Conservation (phyloP, 2,888 invertebrate genomes). For the Temnothorax ravouxi region DNA sequence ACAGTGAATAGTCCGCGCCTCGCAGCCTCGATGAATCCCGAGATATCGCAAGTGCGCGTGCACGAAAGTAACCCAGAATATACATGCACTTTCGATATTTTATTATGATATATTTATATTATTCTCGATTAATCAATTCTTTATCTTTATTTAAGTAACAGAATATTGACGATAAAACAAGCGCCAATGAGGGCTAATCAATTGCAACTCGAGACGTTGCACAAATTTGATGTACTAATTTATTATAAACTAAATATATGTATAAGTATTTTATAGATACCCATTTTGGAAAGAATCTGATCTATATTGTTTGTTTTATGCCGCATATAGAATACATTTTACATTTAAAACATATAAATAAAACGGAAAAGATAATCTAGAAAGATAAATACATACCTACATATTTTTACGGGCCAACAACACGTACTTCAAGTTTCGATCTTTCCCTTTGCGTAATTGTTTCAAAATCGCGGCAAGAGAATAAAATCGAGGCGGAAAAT, state of each 20-base stretch:
- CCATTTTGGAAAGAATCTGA: too few species aligned
- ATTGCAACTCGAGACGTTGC: background rate
- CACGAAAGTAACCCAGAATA: background rate
- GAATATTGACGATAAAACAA: background rate
- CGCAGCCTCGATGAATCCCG: slow-evolving; percentile 9
- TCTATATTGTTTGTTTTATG: background rate
- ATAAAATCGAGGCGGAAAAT: slow-evolving; percentile 10
- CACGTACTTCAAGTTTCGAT: background rate
- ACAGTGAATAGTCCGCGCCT: slow-evolving; percentile 46
- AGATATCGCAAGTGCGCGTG: background rate
- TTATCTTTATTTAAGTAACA: background rate
- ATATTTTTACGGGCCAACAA: background rate
- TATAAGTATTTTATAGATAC: background rate
- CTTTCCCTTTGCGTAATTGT: background rate
- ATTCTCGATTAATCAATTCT: background rate
- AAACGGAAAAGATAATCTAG: background rate
- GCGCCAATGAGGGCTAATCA: too few species aligned
- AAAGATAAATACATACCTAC: background rate
- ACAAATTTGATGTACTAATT: background rate
- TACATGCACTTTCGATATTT: background rate
- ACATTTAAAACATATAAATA: background rate
- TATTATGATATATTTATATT: background rate
- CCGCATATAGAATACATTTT: background rate
- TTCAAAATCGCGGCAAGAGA: background rate
- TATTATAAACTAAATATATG: background rate